These are phyloP conservation scores for Eubasilissa splendida DNA, from an alignment of 2,888 invertebrate species.

Conservation along the genomic window DNA sequence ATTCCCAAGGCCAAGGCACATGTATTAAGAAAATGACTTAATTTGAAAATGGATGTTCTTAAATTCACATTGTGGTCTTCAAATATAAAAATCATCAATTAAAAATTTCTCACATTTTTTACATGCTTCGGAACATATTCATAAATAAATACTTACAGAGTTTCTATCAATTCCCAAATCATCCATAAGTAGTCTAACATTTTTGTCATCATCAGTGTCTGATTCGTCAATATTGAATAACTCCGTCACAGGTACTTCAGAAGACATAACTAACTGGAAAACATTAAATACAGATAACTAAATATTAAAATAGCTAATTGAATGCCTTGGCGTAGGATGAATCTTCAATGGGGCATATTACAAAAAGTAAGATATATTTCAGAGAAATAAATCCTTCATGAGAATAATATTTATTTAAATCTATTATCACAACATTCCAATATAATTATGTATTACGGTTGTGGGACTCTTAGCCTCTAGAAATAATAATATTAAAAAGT, in stretches of 20 bases:
- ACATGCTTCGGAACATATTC: background rate
- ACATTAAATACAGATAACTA: background rate
- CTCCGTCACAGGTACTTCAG: conserved; percentile 82
- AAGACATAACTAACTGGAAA: conserved; percentile 85
- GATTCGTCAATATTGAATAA: conserved; percentile 77
- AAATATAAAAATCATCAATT: too few species aligned
- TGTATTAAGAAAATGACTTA: too few species aligned
- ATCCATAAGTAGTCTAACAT: conserved; percentile 93
- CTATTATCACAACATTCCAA: too few species aligned
- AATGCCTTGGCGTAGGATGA: too few species aligned
- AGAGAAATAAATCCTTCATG: background rate
- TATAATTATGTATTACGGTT: too few species aligned
- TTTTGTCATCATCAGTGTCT: conserved; percentile 77
- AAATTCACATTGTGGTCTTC: too few species aligned
- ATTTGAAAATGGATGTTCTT: too few species aligned
- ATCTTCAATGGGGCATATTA: background rate
- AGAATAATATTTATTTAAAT: too few species aligned
- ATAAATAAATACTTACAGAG: conserved; percentile 72
- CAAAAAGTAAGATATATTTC: background rate
- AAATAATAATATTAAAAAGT: too few species aligned
- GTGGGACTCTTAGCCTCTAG: too few species aligned
- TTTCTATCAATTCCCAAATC: conserved; percentile 89
- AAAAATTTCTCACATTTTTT: background rate
- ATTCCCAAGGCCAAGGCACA: too few species aligned
- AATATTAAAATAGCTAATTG: too few species aligned